Evolutionary conservation across 2,888 invertebrate species (phyloP), one percentile per base, ranked within the genome.

Genomic region (Cantharis flavilabris): DNA sequence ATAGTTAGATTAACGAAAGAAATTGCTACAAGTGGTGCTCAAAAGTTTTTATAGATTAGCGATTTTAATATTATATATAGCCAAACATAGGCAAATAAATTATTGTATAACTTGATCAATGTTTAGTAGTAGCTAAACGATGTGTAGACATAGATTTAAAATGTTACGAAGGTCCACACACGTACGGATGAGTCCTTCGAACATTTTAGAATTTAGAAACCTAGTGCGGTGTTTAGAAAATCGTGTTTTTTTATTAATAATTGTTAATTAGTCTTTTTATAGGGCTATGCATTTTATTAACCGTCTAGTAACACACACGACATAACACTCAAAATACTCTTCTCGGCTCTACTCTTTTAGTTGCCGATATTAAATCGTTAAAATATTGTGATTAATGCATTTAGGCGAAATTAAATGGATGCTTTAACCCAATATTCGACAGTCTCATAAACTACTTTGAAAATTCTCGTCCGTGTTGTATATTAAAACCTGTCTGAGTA

Each of bases 401-500:
- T 71, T 62, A 49, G 62, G 75, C 72, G 30, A 62, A 33, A 62
- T 20, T 69, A 79, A 75, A 79, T 70, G 72, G 62, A 72, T 72
- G 72, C 69, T 77, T 74, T 75, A 71, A 72, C 72, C 71, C 69
- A 76, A 76, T 71, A 78, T 78, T 78, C 72, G 72, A 73, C 65
- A 71, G 71, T 73, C 71, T 71, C 62, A 67, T 77, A 67, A 72
- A 77, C 67, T 77, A 72, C 72, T 75, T 75, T 77, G 73, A 77
- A 77, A 77, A 75, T 77, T 74, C 79, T 78, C 75, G 75, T 62
- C 72, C 83, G 81, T 83, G 83, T 83, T 85, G 84, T 85, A 84
- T 86, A 86, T 86, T 85, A 85, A 86, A 86, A 84, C 82, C 84
- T 84, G 85, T 84, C 85, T 81, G 81, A 79, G 67, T 77, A 83